Conservation (phyloP, 1,140 invertebrate genomes). For the Proales similis region DNA sequence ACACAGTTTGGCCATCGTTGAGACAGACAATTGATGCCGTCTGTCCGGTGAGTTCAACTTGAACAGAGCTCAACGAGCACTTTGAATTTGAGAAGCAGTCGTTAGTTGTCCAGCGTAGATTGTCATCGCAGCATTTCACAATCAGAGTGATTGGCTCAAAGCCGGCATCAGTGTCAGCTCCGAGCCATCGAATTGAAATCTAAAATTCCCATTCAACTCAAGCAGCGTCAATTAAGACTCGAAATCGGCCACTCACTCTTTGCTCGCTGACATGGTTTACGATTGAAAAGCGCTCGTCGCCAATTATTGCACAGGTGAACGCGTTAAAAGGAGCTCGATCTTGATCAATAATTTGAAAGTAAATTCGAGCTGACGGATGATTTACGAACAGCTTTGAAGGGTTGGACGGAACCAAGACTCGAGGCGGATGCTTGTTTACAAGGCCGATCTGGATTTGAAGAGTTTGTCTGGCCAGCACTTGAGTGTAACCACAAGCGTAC, state of each 20-base stretch:
- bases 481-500: no score
- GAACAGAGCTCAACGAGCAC: conserved; percentile 9
- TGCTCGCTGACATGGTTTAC: no score
- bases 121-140: conserved; percentile 13
- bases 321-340: conserved; percentile 24
- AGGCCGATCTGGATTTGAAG: no score
- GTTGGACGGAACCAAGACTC: no score
- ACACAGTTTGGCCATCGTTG: conserved; percentile 15
- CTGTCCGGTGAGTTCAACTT: background rate
- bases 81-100: conserved; percentile 10
- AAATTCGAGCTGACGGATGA: conserved; percentile 5
- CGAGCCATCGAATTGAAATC: no score
- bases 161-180: no score
- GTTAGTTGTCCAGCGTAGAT: conserved; percentile 17
- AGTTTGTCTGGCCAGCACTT: no score
- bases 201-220: no score
- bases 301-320: conserved; percentile 14
- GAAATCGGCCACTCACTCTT: no score
- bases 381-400: background rate
- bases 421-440: no score
- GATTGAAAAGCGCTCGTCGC: conserved; percentile 2
- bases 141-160: no score
- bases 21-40: background rate
- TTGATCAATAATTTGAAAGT: conserved; percentile 23
- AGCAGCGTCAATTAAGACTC: no score